Conservation (phyloP, 2,797 vertebrate species). For the Eleutherodactylus coqui region DNA sequence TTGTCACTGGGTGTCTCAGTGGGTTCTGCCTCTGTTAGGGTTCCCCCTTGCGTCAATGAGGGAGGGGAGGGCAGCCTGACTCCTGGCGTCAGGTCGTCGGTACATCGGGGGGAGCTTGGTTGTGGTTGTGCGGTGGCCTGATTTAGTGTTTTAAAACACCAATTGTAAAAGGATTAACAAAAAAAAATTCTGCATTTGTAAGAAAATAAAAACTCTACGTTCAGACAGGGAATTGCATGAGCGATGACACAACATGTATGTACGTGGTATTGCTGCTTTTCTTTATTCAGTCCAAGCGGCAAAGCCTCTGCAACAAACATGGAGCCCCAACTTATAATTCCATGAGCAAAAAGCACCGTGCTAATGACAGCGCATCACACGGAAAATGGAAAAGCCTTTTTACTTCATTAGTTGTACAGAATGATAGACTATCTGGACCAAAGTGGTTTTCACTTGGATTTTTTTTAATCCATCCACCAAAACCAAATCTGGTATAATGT, state of each 20-base stretch:
- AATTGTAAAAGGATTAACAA: slow-evolving; percentile 61
- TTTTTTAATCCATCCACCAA: too few species aligned
- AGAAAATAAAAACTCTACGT: slow-evolving; percentile 35
- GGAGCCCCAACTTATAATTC: slow-evolving; percentile 18
- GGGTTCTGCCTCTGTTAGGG: slow-evolving; percentile 56
- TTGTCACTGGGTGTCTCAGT: slow-evolving; percentile 60
- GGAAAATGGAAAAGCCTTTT: slow-evolving; percentile 20
- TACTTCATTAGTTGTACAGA: neutral
- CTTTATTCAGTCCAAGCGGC: slow-evolving; percentile 33
- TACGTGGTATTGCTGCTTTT: slow-evolving; percentile 62
- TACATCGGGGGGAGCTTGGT: slow-evolving; percentile 59
- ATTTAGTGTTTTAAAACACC: slow-evolving; percentile 64
- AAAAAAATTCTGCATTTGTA: slow-evolving; percentile 50
- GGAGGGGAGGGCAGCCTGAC: slow-evolving; percentile 62
- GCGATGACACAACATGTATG: slow-evolving; percentile 46
- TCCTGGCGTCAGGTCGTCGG: slow-evolving; percentile 57
- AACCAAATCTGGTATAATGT: too few species aligned
- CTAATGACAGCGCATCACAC: slow-evolving; percentile 41
- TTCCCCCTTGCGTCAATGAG: slow-evolving; percentile 58
- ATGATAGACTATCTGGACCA: too few species aligned
- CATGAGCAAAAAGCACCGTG: slow-evolving; percentile 46
- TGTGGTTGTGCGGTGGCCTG: slow-evolving; percentile 54
- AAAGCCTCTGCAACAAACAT: slow-evolving; percentile 38
- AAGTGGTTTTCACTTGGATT: too few species aligned
- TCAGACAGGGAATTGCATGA: slow-evolving; percentile 52